Conservation (phyloP, 2,113 vertebrate species). For the Paralichthys olivaceus region DNA sequence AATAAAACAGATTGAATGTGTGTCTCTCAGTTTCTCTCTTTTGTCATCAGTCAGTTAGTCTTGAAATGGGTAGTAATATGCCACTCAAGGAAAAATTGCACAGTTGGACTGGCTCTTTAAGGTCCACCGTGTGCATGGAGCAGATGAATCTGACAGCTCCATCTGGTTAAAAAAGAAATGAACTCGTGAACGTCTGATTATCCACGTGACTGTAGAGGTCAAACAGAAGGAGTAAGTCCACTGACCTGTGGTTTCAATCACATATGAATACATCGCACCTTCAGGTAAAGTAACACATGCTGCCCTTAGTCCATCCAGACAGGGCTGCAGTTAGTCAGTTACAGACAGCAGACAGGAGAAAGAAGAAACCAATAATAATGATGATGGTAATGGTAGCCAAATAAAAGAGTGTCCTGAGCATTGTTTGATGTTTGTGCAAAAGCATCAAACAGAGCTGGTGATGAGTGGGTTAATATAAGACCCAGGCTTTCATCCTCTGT, state of each 20-base stretch:
- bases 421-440: slow-evolving; percentile 52
- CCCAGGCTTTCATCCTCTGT: slow-evolving; percentile 53
- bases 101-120: too few relatives aligned
- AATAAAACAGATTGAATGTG: too few relatives aligned
- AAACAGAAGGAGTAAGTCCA: neutral
- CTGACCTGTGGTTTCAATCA: neutral
- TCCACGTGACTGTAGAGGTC: neutral
- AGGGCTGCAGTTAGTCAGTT: slow-evolving; percentile 8
- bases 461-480: slow-evolving; percentile 72
- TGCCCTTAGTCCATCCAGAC: slow-evolving; percentile 13
- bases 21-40: too few relatives aligned
- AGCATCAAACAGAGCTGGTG: slow-evolving; percentile 64
- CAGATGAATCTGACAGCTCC: too few relatives aligned
- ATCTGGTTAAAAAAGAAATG: too few relatives aligned
- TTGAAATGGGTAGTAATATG: too few relatives aligned
- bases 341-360: slow-evolving; percentile 33
- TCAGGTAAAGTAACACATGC: neutral
- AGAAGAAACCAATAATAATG: slow-evolving; percentile 43
- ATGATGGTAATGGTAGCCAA: slow-evolving; percentile 31
- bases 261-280: neutral
- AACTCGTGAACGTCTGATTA: neutral
- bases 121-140: too few relatives aligned
- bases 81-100: too few relatives aligned
- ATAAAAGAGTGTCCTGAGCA: slow-evolving; percentile 47
- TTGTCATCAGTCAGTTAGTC: too few relatives aligned